Percentiles rank a stretch among this genome's conserved stretches.
phyloP scores from a whole-genome alignment of 2,888 invertebrate genomes.

The Cepaea hortensis region DNA sequence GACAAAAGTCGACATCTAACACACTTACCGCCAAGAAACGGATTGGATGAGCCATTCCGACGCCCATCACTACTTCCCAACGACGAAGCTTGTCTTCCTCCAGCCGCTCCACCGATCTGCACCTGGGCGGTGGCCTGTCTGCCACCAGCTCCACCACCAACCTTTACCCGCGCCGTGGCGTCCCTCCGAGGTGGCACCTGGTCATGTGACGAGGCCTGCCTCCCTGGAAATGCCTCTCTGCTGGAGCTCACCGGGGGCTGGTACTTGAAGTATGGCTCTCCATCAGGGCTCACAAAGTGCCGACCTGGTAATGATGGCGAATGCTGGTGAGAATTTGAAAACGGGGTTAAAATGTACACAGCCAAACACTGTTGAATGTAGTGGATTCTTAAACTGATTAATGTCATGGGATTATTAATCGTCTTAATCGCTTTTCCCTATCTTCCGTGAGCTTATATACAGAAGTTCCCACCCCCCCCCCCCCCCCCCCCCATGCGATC shows the following conservation, averaged over 20 bases:
- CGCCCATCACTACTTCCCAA: neutral
- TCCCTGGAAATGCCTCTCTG: neutral
- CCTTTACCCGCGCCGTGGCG: neutral
- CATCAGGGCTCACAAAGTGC: neutral
- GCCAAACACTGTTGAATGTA: too few species aligned
- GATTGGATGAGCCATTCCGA: neutral
- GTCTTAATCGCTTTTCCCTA: too few species aligned
- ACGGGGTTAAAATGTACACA: neutral
- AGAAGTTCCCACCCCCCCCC: neutral
- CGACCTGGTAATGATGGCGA: neutral
- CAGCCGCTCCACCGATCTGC: neutral
- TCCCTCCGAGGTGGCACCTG: neutral
- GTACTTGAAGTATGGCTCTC: constrained; percentile 39
- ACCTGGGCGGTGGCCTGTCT: neutral
- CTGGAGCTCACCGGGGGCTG: constrained; percentile 40
- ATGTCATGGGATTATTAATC: too few species aligned
- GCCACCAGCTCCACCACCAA: neutral
- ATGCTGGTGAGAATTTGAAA: neutral
- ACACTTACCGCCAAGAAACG: neutral
- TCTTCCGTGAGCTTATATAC: neutral
- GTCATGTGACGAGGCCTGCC: neutral
- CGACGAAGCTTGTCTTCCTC: neutral
- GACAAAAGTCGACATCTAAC: neutral
- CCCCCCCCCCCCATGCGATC: neutral
- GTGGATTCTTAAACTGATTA: neutral